These are phyloP conservation scores for Xyliphius kryptos DNA, from an alignment of 2,113 vertebrate species.

Conservation along the genomic window DNA sequence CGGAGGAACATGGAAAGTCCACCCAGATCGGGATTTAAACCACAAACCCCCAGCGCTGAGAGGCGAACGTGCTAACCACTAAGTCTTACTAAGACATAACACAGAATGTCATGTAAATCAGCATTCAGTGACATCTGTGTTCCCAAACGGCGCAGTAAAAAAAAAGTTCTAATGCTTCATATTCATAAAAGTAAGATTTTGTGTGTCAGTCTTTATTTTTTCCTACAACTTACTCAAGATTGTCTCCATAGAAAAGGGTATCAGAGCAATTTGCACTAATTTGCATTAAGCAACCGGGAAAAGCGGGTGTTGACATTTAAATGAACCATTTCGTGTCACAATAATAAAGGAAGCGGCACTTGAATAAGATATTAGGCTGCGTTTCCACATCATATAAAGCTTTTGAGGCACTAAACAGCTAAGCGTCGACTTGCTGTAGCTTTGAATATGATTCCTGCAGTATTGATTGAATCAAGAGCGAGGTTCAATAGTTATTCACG, in stretches of 20 bases:
- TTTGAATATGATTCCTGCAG: not conserved
- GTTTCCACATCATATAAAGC: not conserved
- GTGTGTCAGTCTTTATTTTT: not conserved
- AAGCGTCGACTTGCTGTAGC: not conserved
- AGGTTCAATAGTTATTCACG: too few species aligned
- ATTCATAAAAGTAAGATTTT: not conserved
- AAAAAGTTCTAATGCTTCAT: not conserved
- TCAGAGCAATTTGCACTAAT: too few species aligned
- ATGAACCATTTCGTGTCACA: not conserved
- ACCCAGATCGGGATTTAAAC: too few species aligned
- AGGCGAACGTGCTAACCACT: too few species aligned
- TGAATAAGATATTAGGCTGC: not conserved
- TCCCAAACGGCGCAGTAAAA: not conserved
- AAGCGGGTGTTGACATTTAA: not conserved
- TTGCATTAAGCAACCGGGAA: not conserved
- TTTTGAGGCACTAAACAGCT: not conserved
- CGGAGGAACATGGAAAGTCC: too few species aligned
- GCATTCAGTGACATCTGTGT: not conserved
- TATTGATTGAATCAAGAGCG: too few species aligned
- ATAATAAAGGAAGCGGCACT: conserved; percentile 3
- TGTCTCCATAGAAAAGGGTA: too few species aligned
- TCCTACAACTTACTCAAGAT: not conserved
- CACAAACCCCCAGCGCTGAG: too few species aligned
- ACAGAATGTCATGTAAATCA: too few species aligned
- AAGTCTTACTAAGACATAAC: too few species aligned